Conservation (phyloP, 2,888 invertebrate species). For the Malachius bipustulatus region DNA sequence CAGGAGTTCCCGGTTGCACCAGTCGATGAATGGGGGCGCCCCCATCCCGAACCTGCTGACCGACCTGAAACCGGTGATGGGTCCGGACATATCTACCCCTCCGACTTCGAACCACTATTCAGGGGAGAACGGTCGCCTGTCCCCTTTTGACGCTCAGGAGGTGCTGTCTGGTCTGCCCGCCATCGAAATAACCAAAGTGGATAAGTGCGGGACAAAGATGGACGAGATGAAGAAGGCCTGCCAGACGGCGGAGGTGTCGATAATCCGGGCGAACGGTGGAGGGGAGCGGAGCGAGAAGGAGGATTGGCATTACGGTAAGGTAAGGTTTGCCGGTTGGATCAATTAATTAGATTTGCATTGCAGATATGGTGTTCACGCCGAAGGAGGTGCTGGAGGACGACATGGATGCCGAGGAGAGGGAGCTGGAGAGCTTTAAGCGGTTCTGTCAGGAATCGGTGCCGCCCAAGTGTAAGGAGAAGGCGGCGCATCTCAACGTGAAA, state of each 20-base stretch:
- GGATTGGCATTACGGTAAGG: conserved; percentile 35
- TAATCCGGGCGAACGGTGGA: conserved; percentile 32
- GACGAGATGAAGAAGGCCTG: conserved; percentile 27
- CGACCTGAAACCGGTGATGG: conserved; percentile 27
- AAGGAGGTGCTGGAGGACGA: conserved; percentile 70
- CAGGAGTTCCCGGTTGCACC: conserved; percentile 54
- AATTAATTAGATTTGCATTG: conserved; percentile 15
- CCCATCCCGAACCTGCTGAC: conserved; percentile 24
- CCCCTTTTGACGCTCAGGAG: conserved; percentile 33
- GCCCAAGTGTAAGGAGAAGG: conserved; percentile 62
- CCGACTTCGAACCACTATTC: conserved; percentile 16
- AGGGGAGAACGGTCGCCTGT: conserved; percentile 17
- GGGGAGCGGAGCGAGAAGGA: conserved; percentile 32
- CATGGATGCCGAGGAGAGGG: conserved; percentile 67
- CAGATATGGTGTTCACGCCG: conserved; percentile 65
- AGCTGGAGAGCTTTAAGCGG: conserved; percentile 77
- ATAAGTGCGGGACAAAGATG: conserved; percentile 25
- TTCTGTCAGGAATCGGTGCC: conserved; percentile 77
- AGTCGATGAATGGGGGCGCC: conserved; percentile 23
- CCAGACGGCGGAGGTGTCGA: conserved; percentile 35
- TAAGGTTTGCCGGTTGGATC: neutral
- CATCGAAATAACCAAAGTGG: conserved; percentile 36
- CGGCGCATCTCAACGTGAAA: conserved; percentile 63
- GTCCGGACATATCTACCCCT: conserved; percentile 20
- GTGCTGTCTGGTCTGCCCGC: conserved; percentile 36